Base-by-base conservation (phyloP, 1,140 invertebrate genomes). In the Drosophila simulans region DNA sequence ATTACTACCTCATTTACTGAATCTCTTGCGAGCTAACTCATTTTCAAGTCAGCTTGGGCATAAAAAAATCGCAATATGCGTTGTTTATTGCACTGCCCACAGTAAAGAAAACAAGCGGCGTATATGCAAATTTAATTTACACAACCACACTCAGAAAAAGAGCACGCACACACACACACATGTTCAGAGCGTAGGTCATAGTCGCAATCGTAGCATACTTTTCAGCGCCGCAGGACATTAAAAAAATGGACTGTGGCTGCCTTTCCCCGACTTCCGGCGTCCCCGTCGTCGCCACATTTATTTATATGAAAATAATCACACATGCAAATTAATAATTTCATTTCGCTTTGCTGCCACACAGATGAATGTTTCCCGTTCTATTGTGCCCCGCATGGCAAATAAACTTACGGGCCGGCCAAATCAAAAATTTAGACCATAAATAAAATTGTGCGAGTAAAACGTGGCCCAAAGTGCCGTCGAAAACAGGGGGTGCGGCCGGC, bases 251-350 rank as follows among this genome's bases (percentile, higher is more conserved):
- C 62, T 78, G 20, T 58, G 7, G 17, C 37, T 22, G 37, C 49
- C 7, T 43, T 43, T 43, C 5, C 42, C 15, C 42, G 17, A 20
- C 20, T 17, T 10, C 42, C 42, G 13, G 7, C 42, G 42, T 45
- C 20, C 20, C 20, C 20, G 20, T 42, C 43, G 17, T 15, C 4
- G 52, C 40, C 55, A 42, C 46, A 57, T 53, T 57, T 79, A 76
- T 88, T 83, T 86, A 76, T 82, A 86, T 79, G 80, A 88, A 86
- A 86, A 88, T 88, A 86, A 86, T 86, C 84, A 80, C 84, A 89
- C 83, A 88, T 88, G 83, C 79, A 88, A 88, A 88, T 88, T 83
- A 88, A 88, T 88, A 88, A 88, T 83, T 88, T 88, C 63, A 89
- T 82, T 85, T 63, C 46, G 70, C 51, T 79, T 54, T 64, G 58